A percentile compares a stretch with the other conserved stretches of the same genome.
Evolutionary conservation across 2,888 invertebrate genomes (phyloP).

Genomic region (Osmoderma eremita): DNA sequence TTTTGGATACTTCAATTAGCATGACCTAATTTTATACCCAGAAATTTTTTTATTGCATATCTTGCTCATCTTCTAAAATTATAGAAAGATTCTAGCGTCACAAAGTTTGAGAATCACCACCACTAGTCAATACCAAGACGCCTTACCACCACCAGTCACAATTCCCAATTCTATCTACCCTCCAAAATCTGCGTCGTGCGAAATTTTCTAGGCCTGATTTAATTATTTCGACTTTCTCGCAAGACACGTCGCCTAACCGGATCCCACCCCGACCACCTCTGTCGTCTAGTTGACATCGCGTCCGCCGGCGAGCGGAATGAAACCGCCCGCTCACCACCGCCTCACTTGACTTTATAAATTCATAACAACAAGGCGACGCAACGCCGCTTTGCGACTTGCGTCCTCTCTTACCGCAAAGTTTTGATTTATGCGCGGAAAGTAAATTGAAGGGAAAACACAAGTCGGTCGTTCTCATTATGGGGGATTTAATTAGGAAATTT

Average conservation of each 20-base stretch:
- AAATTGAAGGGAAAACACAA: slow-evolving; percentile 35
- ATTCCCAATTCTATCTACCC: slow-evolving; percentile 17
- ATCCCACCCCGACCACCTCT: not conserved
- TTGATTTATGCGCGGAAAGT: slow-evolving; percentile 31
- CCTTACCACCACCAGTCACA: not conserved
- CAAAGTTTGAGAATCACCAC: not conserved
- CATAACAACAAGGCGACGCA: slow-evolving; percentile 16
- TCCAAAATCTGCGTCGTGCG: slow-evolving; percentile 23
- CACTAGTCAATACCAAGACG: slow-evolving; percentile 14
- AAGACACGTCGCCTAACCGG: not conserved
- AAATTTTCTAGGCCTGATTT: slow-evolving; percentile 33
- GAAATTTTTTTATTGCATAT: too few species aligned
- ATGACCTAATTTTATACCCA: too few species aligned
- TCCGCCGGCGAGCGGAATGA: too few species aligned
- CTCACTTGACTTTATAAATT: slow-evolving; percentile 26
- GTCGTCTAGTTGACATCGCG: slow-evolving; percentile 11
- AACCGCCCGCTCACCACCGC: too few species aligned
- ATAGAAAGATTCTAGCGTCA: too few species aligned
- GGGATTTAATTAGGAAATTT: slow-evolving; percentile 23
- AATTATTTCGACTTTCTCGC: slow-evolving; percentile 27
- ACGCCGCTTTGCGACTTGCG: not conserved
- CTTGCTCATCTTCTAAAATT: not conserved
- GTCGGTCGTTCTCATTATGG: slow-evolving; percentile 17
- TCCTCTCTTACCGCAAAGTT: slow-evolving; percentile 14
- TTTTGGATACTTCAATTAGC: too few species aligned